These are phyloP conservation scores for Malurus melanocephalus DNA, from an alignment of 2,113 vertebrate species.

Conservation along the genomic window DNA sequence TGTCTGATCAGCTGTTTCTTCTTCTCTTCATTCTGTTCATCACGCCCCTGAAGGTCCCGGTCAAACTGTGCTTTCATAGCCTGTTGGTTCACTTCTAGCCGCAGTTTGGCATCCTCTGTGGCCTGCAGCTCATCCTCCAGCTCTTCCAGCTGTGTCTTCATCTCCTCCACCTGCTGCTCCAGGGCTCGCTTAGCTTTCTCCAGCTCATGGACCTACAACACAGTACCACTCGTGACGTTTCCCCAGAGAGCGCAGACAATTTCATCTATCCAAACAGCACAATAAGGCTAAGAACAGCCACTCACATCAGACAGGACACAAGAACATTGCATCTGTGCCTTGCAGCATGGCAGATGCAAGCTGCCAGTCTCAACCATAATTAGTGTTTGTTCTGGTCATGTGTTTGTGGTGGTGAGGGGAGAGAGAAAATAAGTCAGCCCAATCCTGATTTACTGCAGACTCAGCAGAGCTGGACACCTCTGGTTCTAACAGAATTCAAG, in stretches of 20 bases:
- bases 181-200: slow-evolving; percentile 91
- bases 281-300: background rate
- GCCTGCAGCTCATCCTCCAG: slow-evolving; percentile 96
- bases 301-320: background rate
- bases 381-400: background rate
- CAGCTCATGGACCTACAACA: slow-evolving; percentile 89
- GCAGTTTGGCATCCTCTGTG: slow-evolving; percentile 93
- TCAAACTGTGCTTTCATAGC: slow-evolving; percentile 96
- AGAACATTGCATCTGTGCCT: background rate
- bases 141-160: slow-evolving; percentile 95
- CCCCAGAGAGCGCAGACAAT: background rate
- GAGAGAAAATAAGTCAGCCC: background rate
- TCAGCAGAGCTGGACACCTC: background rate
- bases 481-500: background rate
- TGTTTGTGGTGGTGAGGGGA: background rate
- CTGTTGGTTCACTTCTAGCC: slow-evolving; percentile 97
- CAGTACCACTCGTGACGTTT: background rate
- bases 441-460: background rate
- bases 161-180: slow-evolving; percentile 97
- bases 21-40: slow-evolving; percentile 96
- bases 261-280: background rate
- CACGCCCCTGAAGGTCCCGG: slow-evolving; percentile 88
- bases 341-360: background rate
- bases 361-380: background rate
- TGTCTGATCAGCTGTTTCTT: slow-evolving; percentile 92